Evolutionary conservation across 2,797 vertebrate species (phyloP).

Genomic region (Myiotriccus ornatus): DNA sequence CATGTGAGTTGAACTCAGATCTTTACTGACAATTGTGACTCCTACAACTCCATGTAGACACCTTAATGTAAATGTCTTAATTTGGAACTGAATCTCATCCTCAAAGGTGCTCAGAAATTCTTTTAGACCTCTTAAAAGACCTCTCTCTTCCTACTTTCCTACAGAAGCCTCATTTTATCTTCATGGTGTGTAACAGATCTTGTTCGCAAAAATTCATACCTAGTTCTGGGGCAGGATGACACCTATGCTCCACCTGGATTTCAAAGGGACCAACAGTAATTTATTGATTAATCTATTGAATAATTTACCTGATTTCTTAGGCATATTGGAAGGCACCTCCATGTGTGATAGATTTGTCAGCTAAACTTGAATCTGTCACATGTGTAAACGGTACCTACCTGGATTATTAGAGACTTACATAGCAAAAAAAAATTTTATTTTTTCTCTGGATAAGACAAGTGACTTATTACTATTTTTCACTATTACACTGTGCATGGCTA

Average conservation of each 20-base stretch:
- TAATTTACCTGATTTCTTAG: neutral
- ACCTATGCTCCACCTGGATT: neutral
- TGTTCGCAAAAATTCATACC: neutral
- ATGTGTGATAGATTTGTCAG: neutral
- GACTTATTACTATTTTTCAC: neutral
- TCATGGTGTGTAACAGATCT: neutral
- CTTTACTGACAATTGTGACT: neutral
- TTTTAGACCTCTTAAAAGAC: neutral
- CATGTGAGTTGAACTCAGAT: neutral
- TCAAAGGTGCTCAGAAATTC: neutral
- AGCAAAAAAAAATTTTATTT: neutral
- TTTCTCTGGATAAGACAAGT: neutral
- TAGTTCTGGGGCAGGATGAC: neutral
- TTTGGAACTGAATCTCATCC: neutral
- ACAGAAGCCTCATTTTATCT: neutral
- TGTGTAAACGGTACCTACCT: neutral
- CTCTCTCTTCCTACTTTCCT: neutral
- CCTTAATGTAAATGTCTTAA: neutral
- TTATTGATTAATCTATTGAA: too few relatives aligned
- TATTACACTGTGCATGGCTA: neutral
- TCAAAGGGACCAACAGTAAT: neutral
- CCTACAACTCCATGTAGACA: neutral
- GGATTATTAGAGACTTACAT: neutral
- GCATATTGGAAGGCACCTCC: neutral
- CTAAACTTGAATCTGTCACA: neutral